Conservation (phyloP, 2,888 invertebrate genomes). For the Tipula lateralis region DNA sequence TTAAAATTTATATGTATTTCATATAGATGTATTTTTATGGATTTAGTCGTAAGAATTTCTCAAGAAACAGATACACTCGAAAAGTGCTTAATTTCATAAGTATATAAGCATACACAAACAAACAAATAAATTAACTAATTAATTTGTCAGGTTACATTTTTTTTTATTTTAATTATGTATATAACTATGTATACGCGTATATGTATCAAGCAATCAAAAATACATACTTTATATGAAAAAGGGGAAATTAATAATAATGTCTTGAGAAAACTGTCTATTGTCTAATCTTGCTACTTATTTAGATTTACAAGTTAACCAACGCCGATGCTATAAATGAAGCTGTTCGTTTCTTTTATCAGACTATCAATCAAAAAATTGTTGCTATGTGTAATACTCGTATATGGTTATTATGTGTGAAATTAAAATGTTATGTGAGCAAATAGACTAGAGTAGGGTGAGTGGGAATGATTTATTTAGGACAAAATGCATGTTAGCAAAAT, state of each 20-base stretch:
- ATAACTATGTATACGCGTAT: not conserved
- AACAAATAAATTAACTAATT: not conserved
- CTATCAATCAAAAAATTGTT: not conserved
- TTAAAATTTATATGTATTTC: not conserved
- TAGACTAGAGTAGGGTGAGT: too few species aligned
- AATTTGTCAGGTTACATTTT: not conserved
- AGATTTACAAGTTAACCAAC: not conserved
- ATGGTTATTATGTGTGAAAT: not conserved
- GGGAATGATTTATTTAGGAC: not conserved
- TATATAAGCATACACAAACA: not conserved
- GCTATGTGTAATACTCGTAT: not conserved
- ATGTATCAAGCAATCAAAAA: not conserved
- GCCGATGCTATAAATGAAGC: not conserved
- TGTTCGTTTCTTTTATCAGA: not conserved
- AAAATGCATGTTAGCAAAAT: too few species aligned
- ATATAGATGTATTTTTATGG: not conserved
- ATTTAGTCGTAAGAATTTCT: not conserved
- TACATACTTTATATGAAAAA: not conserved
- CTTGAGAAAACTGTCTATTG: slow-evolving; percentile 7
- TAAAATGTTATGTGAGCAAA: not conserved
- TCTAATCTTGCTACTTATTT: not conserved
- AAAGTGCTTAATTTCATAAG: not conserved
- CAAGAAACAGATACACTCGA: not conserved
- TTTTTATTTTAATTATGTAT: not conserved
- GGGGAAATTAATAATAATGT: not conserved